These are phyloP conservation scores for Uloborus plumipes DNA, from an alignment of 2,888 invertebrate species.

Conservation along the genomic window DNA sequence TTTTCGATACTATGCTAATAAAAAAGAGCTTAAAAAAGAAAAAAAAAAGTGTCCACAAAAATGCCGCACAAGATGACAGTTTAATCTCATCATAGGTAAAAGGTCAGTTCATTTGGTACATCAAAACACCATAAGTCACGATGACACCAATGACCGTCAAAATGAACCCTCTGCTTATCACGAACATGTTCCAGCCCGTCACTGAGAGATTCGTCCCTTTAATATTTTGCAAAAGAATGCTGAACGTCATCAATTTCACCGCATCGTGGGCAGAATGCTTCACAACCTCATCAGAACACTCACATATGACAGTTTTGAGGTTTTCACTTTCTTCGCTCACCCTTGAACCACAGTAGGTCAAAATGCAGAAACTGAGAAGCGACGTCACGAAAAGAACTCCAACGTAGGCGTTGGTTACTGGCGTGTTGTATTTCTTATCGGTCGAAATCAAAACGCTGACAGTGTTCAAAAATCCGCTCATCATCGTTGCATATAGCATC, in stretches of 20 bases:
- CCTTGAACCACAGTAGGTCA: constrained; percentile 19
- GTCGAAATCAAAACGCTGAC: constrained; percentile 28
- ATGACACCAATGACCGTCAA: constrained; percentile 23
- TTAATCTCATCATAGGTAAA: not conserved
- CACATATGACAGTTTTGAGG: constrained; percentile 6
- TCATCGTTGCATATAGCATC: constrained; percentile 6
- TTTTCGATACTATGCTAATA: no score
- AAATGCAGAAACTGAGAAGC: constrained; percentile 9
- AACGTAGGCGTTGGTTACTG: not conserved
- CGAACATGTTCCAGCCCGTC: constrained; percentile 36
- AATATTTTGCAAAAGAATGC: constrained; percentile 24
- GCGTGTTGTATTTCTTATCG: constrained; percentile 1
- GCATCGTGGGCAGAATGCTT: not conserved
- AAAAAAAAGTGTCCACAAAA: no score
- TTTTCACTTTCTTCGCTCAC: constrained; percentile 9
- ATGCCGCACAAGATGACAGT: no score
- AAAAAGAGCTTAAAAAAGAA: no score
- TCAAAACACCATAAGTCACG: constrained; percentile 40
- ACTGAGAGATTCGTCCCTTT: constrained; percentile 12
- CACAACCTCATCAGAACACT: constrained; percentile 19
- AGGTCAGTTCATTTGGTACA: constrained; percentile 24
- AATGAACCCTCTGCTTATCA: constrained; percentile 32
- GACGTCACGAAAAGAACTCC: not conserved
- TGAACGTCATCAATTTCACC: constrained; percentile 10
- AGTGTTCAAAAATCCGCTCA: constrained; percentile 19